phyloP scores from a whole-genome alignment of 1,140 invertebrate genomes.

The Drosophila ananassae region DNA sequence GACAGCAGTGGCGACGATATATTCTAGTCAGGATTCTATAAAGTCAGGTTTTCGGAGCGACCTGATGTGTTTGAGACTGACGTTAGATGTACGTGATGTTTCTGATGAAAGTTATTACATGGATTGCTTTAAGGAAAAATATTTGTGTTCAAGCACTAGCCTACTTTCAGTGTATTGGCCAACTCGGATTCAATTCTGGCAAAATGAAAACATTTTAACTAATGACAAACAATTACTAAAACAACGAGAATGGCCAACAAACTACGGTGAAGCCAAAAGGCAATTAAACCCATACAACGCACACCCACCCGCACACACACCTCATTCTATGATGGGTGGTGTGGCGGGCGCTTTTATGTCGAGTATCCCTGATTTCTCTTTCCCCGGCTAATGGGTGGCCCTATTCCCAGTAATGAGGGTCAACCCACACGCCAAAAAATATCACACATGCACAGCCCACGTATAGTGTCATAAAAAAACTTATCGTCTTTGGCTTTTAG shows the following conservation, averaged over 20 bases:
- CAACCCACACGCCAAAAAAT: slow-evolving; percentile 33
- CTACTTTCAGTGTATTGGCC: neutral
- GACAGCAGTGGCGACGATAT: neutral
- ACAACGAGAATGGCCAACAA: slow-evolving; percentile 51
- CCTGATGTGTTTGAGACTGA: slow-evolving; percentile 34
- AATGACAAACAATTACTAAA: slow-evolving; percentile 82
- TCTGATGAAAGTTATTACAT: neutral
- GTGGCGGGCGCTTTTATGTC: slow-evolving; percentile 10
- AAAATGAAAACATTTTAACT: slow-evolving; percentile 82
- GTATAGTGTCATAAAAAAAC: slow-evolving; percentile 70
- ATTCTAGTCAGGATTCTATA: neutral
- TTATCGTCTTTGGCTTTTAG: slow-evolving; percentile 67
- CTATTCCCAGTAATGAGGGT: slow-evolving; percentile 74
- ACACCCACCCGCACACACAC: slow-evolving; percentile 15
- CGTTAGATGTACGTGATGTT: neutral
- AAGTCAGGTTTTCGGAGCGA: neutral
- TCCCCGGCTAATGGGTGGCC: slow-evolving; percentile 64
- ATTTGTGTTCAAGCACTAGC: too few relatives aligned
- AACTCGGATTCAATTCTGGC: slow-evolving; percentile 18
- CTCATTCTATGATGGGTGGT: slow-evolving; percentile 9
- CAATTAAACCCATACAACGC: slow-evolving; percentile 71
- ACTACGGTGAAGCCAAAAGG: slow-evolving; percentile 55
- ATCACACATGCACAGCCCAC: slow-evolving; percentile 24
- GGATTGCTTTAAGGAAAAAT: neutral
- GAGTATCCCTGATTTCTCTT: slow-evolving; percentile 30